phyloP scores from a whole-genome alignment of 2,888 invertebrate genomes.

The Andrena marginata region DNA sequence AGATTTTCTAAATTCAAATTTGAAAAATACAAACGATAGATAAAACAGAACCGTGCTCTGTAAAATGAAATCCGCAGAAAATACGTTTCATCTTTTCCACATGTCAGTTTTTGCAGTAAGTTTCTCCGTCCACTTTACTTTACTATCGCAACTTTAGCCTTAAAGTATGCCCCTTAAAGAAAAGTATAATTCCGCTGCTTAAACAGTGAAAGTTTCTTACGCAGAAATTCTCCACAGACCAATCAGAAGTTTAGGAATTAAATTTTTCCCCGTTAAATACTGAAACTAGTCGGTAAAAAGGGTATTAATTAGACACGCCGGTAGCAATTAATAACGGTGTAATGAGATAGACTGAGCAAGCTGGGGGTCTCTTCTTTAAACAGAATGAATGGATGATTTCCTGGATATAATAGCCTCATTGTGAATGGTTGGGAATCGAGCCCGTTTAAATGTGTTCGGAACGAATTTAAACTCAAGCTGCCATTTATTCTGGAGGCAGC shows the following conservation, averaged over 20 bases:
- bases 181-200: no score
- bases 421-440: neutral
- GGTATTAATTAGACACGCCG: slow-evolving; percentile 5
- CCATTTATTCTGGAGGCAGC: neutral
- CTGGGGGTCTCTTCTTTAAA: slow-evolving; percentile 1
- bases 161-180: no score
- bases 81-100: no score
- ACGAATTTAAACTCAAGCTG: neutral
- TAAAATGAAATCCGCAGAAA: no score
- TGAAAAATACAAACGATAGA: no score
- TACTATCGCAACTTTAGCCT: no score
- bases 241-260: neutral
- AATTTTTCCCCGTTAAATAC: neutral
- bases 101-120: no score
- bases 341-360: neutral
- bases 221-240: neutral
- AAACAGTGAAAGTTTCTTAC: no score
- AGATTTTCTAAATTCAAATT: no score
- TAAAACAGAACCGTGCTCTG: no score
- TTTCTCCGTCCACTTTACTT: no score
- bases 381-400: neutral
- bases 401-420: neutral
- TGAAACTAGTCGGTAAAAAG: neutral
- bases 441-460: slow-evolving; percentile 2
- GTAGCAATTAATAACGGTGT: slow-evolving; percentile 5